Percentiles rank a stretch among this genome's conserved stretches.
Conservation (phyloP, 2,113 vertebrate species). For the Phrynosoma blainvillii region DNA sequence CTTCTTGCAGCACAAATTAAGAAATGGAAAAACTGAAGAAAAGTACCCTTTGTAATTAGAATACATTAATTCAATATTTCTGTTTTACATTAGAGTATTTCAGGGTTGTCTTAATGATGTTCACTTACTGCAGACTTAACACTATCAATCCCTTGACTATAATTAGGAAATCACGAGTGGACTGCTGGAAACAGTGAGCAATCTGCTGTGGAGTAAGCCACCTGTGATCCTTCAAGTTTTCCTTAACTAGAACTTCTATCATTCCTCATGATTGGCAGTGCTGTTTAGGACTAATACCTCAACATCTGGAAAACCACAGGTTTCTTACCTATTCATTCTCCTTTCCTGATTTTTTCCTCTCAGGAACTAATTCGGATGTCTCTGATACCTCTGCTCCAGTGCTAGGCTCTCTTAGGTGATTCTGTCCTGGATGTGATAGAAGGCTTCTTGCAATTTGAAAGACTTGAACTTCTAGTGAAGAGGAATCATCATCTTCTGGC, state of each 20-base stretch:
- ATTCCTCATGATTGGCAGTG: background rate
- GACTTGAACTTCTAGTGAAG: background rate
- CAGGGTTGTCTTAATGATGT: background rate
- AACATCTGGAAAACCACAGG: no score
- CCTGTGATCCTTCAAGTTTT: background rate
- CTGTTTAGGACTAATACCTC: background rate
- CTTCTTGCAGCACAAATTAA: background rate
- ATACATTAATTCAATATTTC: background rate
- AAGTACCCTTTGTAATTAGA: background rate
- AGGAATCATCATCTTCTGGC: background rate
- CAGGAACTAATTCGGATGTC: background rate
- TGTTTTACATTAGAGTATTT: background rate
- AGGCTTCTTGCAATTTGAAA: background rate
- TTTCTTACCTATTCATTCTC: no score
- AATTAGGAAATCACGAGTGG: background rate
- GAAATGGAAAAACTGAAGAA: background rate
- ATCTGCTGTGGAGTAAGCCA: background rate
- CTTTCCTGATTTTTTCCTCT: background rate
- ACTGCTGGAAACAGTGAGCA: background rate
- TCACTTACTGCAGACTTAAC: background rate
- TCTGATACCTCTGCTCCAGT: background rate
- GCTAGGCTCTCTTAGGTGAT: background rate
- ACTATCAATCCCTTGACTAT: background rate
- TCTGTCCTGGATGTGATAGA: background rate
- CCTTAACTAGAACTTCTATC: background rate